These are phyloP conservation scores for Mola mola DNA, from an alignment of 2,113 vertebrate genomes.

Conservation along the genomic window DNA sequence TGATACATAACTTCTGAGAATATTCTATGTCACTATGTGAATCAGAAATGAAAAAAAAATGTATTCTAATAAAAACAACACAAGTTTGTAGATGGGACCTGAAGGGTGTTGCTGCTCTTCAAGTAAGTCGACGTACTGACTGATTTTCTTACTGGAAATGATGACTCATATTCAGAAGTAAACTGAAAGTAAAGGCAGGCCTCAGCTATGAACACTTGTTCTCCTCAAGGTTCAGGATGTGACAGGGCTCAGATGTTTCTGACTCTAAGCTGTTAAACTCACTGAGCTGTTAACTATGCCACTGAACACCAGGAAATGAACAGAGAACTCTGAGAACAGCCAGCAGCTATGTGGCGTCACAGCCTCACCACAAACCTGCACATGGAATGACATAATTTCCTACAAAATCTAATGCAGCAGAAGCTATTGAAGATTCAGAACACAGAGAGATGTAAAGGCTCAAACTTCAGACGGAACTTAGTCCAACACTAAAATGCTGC, in stretches of 20 bases:
- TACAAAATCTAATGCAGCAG: not conserved
- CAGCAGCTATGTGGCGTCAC: constrained; percentile 3
- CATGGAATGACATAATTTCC: constrained; percentile 20
- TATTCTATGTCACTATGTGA: not conserved
- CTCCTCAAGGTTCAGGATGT: constrained; percentile 23
- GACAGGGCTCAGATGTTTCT: constrained; percentile 4
- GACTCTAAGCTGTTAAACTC: constrained; percentile 14
- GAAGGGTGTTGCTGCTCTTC: constrained; percentile 48
- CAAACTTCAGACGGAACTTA: too few species aligned
- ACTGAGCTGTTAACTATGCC: too few species aligned
- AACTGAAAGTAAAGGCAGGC: constrained; percentile 58
- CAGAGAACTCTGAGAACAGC: constrained; percentile 11
- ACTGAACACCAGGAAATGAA: constrained; percentile 59
- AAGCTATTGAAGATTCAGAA: too few species aligned
- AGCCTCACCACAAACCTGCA: constrained; percentile 27
- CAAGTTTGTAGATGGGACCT: not conserved
- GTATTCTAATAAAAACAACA: not conserved
- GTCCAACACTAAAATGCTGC: too few species aligned
- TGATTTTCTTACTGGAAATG: constrained; percentile 54
- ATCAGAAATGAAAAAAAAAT: not conserved
- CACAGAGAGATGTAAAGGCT: too few species aligned
- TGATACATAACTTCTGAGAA: not conserved
- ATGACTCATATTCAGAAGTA: constrained; percentile 61
- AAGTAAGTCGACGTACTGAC: constrained; percentile 58
- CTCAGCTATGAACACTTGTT: not conserved